Evolutionary conservation across 2,113 vertebrate genomes (phyloP), one percentile per base, ranked within the genome.

Genomic region (Notarius lentiginosus): DNA sequence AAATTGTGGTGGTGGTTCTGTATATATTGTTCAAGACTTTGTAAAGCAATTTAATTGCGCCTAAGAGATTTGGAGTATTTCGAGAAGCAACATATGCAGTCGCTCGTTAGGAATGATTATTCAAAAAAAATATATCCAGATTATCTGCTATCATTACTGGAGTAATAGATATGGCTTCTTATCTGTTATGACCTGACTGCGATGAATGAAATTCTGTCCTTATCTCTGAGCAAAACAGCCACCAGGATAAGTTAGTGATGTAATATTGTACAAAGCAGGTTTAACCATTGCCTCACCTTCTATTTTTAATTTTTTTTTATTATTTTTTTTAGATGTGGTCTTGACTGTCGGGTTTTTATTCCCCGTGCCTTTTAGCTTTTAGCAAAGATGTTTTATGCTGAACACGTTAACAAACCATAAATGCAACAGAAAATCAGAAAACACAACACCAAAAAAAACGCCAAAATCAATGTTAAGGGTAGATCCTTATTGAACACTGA

Each of bases 201-300:
- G 9, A 30, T 24, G 30, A 41, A 61, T 12, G 5, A 81, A 61
- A 61, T 61, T 14, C 17, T 24, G 58, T 77, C 75, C 51, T 77
- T 77, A 53, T 77, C 73, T 53, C 73, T 24, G n/a, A 77, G 75
- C 51, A 55, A 77, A 77, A 27, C 73, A 51, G 73, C 73, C 49
- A 77, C 73, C 73, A 77, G 20, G 10, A 47, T 24, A 30, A 58
- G 30, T 61, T 41, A 81, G 18, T 81, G 79, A 81, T 81, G 56
- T 81, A 61, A 81, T 41, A 61, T 81, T 81, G 18, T 81, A 81
- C 79, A 61, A 81, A 81, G 56, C 56, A 81, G 56, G 30, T 81
- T 81, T 61, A 81, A 81, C 79, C 30, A 2, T 81, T 81, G 56
- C 79, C 56, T 61, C 79, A 81, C 56, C 30, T 60, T 80, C 17